Percentiles rank a stretch among this genome's conserved stretches.
Evolutionary conservation across 2,797 vertebrate species (phyloP).

Genomic region (Iguana delicatissima): DNA sequence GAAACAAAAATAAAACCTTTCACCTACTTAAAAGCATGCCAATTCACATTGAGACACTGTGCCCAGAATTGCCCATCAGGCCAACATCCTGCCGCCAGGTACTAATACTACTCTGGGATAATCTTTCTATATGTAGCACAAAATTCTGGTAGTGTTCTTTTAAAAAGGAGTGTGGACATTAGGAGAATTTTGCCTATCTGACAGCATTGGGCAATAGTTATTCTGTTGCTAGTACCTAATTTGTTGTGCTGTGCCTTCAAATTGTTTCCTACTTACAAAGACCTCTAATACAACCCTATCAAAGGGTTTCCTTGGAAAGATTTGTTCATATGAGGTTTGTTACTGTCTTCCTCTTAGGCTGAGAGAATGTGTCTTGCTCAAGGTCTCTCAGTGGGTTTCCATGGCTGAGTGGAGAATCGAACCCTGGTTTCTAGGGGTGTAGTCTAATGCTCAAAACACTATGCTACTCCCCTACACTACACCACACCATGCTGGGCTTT

Average conservation of each 20-base stretch:
- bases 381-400: no score
- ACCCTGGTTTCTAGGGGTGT: no score
- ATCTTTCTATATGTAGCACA: background rate
- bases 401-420: no score
- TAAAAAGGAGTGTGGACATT: background rate
- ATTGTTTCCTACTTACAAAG: background rate
- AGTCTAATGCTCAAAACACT: no score
- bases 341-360: no score
- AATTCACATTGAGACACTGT: background rate
- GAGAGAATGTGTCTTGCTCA: no score
- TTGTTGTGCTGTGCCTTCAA: background rate
- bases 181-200: background rate
- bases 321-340: no score
- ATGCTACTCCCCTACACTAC: no score
- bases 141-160: background rate
- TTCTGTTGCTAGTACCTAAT: background rate
- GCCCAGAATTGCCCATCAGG: background rate
- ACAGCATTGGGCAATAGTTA: background rate
- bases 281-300: no score
- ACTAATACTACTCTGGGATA: conserved; percentile 3
- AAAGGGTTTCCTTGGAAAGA: no score
- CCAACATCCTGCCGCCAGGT: background rate
- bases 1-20: conserved; percentile 51
- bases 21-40: conserved; percentile 45
- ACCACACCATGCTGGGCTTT: no score